Evolutionary conservation across 2,888 invertebrate genomes (phyloP).

Genomic region (Parapristionchus giblindavisi): DNA sequence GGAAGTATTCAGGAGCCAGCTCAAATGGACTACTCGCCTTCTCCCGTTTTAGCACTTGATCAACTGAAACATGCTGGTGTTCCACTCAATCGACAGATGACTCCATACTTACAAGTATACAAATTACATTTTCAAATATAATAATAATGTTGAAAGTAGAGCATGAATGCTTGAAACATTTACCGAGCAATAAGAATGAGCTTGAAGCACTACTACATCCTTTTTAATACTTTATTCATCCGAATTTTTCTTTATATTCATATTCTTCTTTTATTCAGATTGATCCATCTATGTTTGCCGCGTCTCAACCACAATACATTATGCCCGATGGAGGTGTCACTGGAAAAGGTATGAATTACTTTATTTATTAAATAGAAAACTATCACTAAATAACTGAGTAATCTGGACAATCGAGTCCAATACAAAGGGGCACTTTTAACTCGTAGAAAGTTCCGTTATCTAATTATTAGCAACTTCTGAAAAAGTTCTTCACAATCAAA

Average conservation of each 20-base stretch:
- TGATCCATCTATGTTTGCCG: slow-evolving; percentile 66
- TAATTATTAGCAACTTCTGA: too few species aligned
- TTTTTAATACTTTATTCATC: slow-evolving; percentile 29
- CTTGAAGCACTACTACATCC: background rate
- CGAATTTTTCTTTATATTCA: background rate
- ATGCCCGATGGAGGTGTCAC: slow-evolving; percentile 64
- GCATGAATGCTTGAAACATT: too few species aligned
- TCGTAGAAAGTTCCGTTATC: too few species aligned
- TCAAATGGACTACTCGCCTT: slow-evolving; percentile 19
- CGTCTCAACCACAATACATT: slow-evolving; percentile 64
- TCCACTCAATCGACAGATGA: slow-evolving; percentile 64
- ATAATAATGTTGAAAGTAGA: too few species aligned
- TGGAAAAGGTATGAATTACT: slow-evolving; percentile 30
- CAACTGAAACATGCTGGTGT: slow-evolving; percentile 65
- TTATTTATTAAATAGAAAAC: background rate
- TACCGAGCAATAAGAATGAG: slow-evolving; percentile 11
- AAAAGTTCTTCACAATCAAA: too few species aligned
- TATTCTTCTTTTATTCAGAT: too few species aligned
- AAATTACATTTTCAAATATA: too few species aligned
- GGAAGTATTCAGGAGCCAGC: slow-evolving; percentile 4
- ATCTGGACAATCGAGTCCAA: too few species aligned
- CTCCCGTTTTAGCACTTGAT: slow-evolving; percentile 63
- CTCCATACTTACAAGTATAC: slow-evolving; percentile 64
- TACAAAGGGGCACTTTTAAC: too few species aligned
- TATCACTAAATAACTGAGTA: too few species aligned